Evolutionary conservation across 2,888 invertebrate species (phyloP).

Genomic region (Abrostola triplasia): DNA sequence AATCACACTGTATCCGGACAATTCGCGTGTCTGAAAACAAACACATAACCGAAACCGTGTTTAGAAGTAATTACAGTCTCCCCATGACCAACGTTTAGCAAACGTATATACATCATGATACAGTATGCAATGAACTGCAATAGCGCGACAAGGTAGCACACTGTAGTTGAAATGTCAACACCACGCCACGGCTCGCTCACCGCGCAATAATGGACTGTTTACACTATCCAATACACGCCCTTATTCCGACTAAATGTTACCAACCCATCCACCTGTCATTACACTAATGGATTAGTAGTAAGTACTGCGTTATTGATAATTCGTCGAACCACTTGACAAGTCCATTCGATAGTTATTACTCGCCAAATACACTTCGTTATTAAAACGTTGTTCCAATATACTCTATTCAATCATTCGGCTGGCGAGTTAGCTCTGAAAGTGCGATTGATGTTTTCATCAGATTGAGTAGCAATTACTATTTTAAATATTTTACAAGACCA

Average conservation of each 20-base stretch:
- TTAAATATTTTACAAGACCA: neutral
- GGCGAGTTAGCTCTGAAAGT: constrained; percentile 14
- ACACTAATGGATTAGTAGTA: constrained; percentile 41
- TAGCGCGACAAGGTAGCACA: constrained; percentile 51
- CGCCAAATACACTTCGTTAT: constrained; percentile 26
- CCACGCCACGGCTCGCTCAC: constrained; percentile 48
- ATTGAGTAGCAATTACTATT: constrained; percentile 4
- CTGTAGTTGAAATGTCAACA: constrained; percentile 64
- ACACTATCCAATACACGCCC: constrained; percentile 48
- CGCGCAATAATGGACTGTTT: constrained; percentile 55
- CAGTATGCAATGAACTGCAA: constrained; percentile 42
- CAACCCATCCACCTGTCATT: constrained; percentile 38
- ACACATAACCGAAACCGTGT: neutral
- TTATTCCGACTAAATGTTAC: constrained; percentile 34
- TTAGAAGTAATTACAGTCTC: constrained; percentile 3
- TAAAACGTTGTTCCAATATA: constrained; percentile 24
- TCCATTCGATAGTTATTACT: constrained; percentile 31
- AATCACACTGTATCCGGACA: too few relatives aligned
- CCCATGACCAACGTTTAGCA: constrained; percentile 3
- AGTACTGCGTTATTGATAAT: constrained; percentile 40
- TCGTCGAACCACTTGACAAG: constrained; percentile 35
- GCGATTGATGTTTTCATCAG: constrained; percentile 26
- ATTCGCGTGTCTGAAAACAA: neutral
- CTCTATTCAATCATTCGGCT: constrained; percentile 13
- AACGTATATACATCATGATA: constrained; percentile 7